phyloP scores from a whole-genome alignment of 2,797 vertebrate species.

The Rhabdomys pumilio region DNA sequence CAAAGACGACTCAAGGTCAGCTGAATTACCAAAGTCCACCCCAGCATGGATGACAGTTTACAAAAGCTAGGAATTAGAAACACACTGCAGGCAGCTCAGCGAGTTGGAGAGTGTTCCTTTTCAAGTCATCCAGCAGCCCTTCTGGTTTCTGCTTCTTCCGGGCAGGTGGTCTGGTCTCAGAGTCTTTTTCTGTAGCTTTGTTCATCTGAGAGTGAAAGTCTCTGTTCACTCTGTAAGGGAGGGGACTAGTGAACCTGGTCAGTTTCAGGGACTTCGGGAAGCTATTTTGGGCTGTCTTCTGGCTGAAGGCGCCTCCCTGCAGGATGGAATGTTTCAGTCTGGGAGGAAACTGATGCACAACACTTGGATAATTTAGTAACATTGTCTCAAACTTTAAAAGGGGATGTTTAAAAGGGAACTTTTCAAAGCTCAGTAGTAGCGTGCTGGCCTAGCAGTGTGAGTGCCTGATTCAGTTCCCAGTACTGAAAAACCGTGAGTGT shows the following conservation, averaged over 20 bases:
- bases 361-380: neutral
- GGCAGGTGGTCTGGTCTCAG: neutral
- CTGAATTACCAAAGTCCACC: neutral
- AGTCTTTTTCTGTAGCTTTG: neutral
- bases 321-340: neutral
- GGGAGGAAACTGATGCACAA: neutral
- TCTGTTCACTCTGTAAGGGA: neutral
- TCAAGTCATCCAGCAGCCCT: neutral
- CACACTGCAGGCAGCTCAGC: neutral
- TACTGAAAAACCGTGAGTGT: neutral
- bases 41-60: neutral
- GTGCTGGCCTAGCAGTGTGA: too few relatives aligned
- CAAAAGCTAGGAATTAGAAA: neutral
- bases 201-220: neutral
- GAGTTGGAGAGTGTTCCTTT: neutral
- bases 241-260: neutral
- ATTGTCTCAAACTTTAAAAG: neutral
- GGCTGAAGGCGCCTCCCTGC: neutral
- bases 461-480: neutral
- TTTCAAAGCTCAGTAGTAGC: neutral
- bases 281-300: neutral
- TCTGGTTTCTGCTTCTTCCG: neutral
- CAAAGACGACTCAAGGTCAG: neutral
- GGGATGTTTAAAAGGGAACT: neutral
- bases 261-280: neutral